phyloP scores from a whole-genome alignment of 2,797 vertebrate species.

The Dryobates pubescens region DNA sequence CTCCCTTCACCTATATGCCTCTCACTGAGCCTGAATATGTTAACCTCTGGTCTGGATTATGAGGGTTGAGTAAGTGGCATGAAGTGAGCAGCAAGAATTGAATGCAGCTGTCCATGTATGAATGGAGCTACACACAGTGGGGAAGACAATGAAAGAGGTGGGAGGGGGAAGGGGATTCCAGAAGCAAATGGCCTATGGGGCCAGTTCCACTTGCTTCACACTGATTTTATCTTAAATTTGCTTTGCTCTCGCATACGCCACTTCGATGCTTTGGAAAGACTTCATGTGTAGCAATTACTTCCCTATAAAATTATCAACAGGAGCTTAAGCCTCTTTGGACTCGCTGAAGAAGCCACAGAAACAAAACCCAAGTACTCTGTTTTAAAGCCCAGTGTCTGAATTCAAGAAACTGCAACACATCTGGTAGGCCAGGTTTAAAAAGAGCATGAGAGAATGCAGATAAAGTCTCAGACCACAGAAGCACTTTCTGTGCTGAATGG shows the following conservation, averaged over 20 bases:
- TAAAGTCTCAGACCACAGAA: neutral
- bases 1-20: conserved; percentile 6
- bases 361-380: neutral
- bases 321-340: conserved; percentile 18
- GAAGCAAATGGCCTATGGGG: conserved; percentile 48
- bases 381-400: neutral
- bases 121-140: conserved; percentile 62
- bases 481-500: neutral
- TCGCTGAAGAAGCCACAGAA: conserved; percentile 24
- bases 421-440: neutral
- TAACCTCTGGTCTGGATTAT: conserved; percentile 62
- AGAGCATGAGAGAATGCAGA: neutral
- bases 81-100: conserved; percentile 56
- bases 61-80: conserved; percentile 59
- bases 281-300: conserved; percentile 58
- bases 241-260: conserved; percentile 27
- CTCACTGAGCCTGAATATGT: neutral
- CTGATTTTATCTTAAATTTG: conserved; percentile 47
- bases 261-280: conserved; percentile 43
- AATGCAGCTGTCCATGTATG: conserved; percentile 53
- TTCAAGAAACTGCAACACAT: neutral
- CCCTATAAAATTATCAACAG: conserved; percentile 58
- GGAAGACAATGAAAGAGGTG: conserved; percentile 45
- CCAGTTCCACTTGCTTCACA: conserved; percentile 61
- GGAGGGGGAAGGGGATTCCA: conserved; percentile 58